Evolutionary conservation across 2,797 vertebrate genomes (phyloP).

Genomic region (Loriculus beryllinus): DNA sequence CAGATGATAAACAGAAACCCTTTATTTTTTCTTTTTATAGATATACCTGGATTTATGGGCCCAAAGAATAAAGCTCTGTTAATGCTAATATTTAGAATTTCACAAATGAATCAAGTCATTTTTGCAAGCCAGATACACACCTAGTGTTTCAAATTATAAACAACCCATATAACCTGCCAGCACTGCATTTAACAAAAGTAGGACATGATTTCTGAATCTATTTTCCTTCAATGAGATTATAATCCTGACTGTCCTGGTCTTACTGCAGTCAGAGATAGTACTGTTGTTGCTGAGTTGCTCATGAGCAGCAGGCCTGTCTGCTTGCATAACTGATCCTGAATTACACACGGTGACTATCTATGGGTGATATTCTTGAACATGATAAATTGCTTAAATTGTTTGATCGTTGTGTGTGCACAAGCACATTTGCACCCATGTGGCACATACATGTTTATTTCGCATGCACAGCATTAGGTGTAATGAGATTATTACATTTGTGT

Average conservation of each 20-base stretch:
- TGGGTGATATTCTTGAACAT: neutral
- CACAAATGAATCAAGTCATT: neutral
- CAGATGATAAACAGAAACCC: neutral
- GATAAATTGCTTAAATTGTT: neutral
- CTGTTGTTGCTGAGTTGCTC: neutral
- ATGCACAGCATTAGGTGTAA: rapidly evolving
- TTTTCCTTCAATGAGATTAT: conserved; percentile 56
- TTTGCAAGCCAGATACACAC: neutral
- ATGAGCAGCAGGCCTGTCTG: neutral
- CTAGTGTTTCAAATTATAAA: neutral
- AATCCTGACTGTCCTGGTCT: conserved; percentile 18
- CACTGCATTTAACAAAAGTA: conserved; percentile 28
- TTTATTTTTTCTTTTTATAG: neutral
- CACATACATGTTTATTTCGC: neutral
- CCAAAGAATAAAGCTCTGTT: neutral
- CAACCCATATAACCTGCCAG: neutral
- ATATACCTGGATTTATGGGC: neutral
- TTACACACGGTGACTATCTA: neutral
- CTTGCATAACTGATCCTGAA: neutral
- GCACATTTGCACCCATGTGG: neutral
- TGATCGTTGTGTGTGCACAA: neutral
- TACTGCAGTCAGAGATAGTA: neutral
- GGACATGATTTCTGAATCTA: conserved; percentile 55
- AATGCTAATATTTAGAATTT: neutral
- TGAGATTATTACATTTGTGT: neutral